Evolutionary conservation across 2,888 invertebrate species (phyloP), one percentile per base, ranked within the genome.

Genomic region (Capitulum mitella): DNA sequence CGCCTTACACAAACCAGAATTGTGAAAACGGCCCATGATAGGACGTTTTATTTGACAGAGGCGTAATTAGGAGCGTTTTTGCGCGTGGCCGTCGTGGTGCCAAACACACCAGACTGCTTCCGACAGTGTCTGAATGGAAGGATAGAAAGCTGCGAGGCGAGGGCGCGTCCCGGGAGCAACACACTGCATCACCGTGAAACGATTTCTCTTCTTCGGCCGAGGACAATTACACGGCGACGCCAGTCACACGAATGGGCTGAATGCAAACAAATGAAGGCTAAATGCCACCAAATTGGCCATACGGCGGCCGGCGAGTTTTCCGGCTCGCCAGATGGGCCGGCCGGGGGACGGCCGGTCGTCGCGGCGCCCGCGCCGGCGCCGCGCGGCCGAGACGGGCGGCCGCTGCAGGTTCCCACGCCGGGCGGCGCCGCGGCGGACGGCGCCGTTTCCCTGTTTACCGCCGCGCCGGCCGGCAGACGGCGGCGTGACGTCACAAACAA

Each of bases 21-120:
- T 70, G 70, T 70, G 70, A 70, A 70, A 70, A 70, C 70, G 70
- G 70, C 0, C 29, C 40, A 70, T 70, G 70, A 70, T 26, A 70
- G 26, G 37, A 34, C 40, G 70, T 26, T 70, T 70, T 70, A 70
- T 70, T 70, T 70, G 37, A 40, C 70, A 29, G 37, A 5, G 12
- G 37, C 37, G 70, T 40, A 70, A 70, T 70, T 70, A 70, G 70
- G 26, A 14, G 26, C 3, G 37, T 70, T 70, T 70, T 37, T 40
- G 40, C 26, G 37, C 5, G 8, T 16, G 70, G 8, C 6, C 26
- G 40, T 19, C 70, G 19, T 10, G 26, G 22, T 40, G 40, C 40
- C 70, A 70, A 22, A 70, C n/a, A n/a, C n/a, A n/a, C n/a, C n/a
- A n/a, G n/a, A n/a, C n/a, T n/a, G 61, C 32, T 29, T 61, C 61